phyloP scores from a whole-genome alignment of 2,797 vertebrate genomes.

The Chromobotia macracanthus region DNA sequence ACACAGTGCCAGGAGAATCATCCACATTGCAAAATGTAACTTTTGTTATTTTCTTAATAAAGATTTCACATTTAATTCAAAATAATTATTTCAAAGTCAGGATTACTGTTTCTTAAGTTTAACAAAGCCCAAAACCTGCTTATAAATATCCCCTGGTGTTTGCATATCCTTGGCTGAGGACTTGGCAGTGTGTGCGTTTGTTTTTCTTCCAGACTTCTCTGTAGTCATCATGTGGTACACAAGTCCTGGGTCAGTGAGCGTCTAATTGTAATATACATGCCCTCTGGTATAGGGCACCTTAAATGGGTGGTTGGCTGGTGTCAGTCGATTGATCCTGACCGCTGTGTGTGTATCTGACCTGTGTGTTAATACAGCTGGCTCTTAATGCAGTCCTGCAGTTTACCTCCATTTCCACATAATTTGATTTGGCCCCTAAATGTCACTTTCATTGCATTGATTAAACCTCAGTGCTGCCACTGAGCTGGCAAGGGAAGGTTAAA shows the following conservation, averaged over 20 bases:
- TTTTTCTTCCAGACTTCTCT: not conserved
- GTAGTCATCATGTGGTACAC: constrained; percentile 1
- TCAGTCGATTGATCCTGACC: constrained; percentile 74
- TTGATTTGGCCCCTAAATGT: constrained; percentile 93
- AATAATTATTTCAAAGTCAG: not conserved
- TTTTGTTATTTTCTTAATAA: not conserved
- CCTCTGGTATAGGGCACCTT: constrained; percentile 4
- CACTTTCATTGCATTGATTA: constrained; percentile 94
- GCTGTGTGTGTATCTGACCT: constrained; percentile 75
- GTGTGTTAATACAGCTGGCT: constrained; percentile 76
- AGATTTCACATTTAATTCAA: not conserved
- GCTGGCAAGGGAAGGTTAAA: constrained; percentile 78
- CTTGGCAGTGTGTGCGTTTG: not conserved
- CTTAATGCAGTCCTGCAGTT: constrained; percentile 84
- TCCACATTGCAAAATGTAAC: not conserved
- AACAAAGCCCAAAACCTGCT: not conserved
- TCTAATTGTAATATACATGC: constrained; percentile 21
- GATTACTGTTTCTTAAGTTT: not conserved
- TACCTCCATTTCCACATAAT: constrained; percentile 94
- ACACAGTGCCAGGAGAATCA: not conserved
- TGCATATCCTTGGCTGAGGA: not conserved
- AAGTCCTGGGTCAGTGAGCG: constrained; percentile 7
- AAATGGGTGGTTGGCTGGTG: not conserved
- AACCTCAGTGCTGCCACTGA: constrained; percentile 81
- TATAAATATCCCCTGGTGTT: not conserved